phyloP scores from a whole-genome alignment of 1,140 invertebrate species.

The Coptotermes formosanus region DNA sequence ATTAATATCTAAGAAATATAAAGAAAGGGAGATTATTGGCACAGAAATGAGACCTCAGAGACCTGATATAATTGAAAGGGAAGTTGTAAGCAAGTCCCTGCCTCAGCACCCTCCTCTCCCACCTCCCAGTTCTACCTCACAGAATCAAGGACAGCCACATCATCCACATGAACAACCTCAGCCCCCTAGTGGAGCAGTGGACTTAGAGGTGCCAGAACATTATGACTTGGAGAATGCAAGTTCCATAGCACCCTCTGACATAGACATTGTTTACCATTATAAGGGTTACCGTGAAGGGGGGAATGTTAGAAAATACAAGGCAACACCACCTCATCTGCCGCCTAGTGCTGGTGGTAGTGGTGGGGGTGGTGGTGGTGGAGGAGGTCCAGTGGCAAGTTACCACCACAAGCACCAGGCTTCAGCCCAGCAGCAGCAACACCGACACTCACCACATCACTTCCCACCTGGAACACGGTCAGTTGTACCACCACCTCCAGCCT shows the following conservation, averaged over 20 bases:
- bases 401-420: conserved; percentile 74
- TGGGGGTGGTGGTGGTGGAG: conserved; percentile 39
- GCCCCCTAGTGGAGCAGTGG: conserved; percentile 61
- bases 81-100: conserved; percentile 78
- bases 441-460: conserved; percentile 70
- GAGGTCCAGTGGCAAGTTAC: conserved; percentile 54
- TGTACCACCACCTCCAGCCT: conserved; percentile 61
- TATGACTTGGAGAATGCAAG: conserved; percentile 97
- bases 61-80: conserved; percentile 90
- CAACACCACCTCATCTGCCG: conserved; percentile 66
- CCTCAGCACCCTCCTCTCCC: conserved; percentile 66
- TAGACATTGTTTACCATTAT: conserved; percentile 95
- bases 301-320: conserved; percentile 82
- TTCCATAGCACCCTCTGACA: conserved; percentile 95
- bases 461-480: conserved; percentile 56
- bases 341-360: conserved; percentile 41
- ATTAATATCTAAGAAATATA: conserved; percentile 81
- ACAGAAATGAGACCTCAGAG: conserved; percentile 62
- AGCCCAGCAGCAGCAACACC: conserved; percentile 60
- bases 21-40: conserved; percentile 72
- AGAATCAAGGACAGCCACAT: conserved; percentile 58
- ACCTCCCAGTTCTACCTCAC: conserved; percentile 53
- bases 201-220: conserved; percentile 88
- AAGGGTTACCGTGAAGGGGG: conserved; percentile 80
- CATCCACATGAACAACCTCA: conserved; percentile 57